phyloP scores from a whole-genome alignment of 1,140 invertebrate species.

The Chymomyza costata region DNA sequence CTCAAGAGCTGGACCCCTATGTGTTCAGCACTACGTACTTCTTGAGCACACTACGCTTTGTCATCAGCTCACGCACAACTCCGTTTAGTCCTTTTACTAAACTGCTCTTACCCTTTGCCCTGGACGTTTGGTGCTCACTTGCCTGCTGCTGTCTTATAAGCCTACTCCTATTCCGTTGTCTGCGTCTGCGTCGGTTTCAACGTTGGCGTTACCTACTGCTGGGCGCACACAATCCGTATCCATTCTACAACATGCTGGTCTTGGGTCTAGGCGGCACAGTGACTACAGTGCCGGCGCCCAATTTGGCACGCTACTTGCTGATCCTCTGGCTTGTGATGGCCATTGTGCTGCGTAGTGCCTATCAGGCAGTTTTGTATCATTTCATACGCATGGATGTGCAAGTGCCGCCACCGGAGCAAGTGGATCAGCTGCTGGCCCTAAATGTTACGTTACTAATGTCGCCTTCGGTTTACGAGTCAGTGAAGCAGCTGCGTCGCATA shows the following conservation, averaged over 20 bases:
- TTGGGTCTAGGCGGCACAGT: neutral
- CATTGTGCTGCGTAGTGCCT: conserved; percentile 13
- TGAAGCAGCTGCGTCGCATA: neutral
- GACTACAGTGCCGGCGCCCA: neutral
- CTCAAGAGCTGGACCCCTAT: neutral
- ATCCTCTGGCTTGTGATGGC: conserved; percentile 13
- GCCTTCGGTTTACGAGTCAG: neutral
- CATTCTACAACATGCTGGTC: neutral
- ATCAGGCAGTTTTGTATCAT: conserved; percentile 15
- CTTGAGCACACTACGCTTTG: neutral
- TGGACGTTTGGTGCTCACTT: neutral
- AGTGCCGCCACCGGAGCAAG: neutral
- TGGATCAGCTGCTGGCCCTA: neutral
- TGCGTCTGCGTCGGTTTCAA: neutral
- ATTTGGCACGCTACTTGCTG: conserved; percentile 15
- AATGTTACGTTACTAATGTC: conserved; percentile 3
- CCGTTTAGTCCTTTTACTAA: neutral
- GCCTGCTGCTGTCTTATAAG: neutral
- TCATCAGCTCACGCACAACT: neutral
- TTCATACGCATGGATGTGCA: conserved; percentile 9
- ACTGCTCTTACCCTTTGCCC: neutral
- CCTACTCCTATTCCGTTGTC: neutral
- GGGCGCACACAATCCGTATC: neutral
- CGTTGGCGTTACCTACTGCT: neutral
- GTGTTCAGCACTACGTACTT: neutral